Conservation (phyloP, 2,888 invertebrate species). For the Drosophila nr. perissopoda region DNA sequence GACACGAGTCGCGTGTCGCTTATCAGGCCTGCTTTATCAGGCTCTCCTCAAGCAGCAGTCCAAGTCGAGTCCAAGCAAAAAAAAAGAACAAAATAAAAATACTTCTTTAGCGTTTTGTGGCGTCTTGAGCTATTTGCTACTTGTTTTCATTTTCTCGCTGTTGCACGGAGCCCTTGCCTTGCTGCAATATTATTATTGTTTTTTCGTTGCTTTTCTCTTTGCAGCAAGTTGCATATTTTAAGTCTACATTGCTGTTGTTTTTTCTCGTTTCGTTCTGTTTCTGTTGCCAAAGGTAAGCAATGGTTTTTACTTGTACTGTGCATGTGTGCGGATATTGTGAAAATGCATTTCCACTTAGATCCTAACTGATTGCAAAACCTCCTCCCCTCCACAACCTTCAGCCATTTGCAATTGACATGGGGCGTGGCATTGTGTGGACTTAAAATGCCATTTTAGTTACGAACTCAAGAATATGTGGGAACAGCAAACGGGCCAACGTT, state of each 20-base stretch:
- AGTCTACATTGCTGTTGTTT: slow-evolving; percentile 55
- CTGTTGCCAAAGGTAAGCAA: slow-evolving; percentile 14
- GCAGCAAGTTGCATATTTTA: slow-evolving; percentile 72
- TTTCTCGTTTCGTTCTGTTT: slow-evolving; percentile 19
- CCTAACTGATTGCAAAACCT: slow-evolving; percentile 61
- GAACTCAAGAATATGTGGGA: slow-evolving; percentile 26
- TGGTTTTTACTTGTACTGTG: slow-evolving; percentile 12
- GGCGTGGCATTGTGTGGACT: slow-evolving; percentile 62
- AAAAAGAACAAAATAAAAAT: slow-evolving; percentile 22
- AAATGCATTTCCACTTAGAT: slow-evolving; percentile 80
- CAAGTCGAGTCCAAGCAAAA: slow-evolving; percentile 8
- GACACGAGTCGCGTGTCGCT: slow-evolving; percentile 76
- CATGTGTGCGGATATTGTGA: slow-evolving; percentile 73
- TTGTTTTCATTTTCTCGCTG: slow-evolving; percentile 65
- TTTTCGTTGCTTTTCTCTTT: slow-evolving; percentile 2
- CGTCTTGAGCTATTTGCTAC: slow-evolving; percentile 77
- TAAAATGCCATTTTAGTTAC: slow-evolving; percentile 58
- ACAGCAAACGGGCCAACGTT: slow-evolving; percentile 19
- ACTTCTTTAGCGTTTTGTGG: slow-evolving; percentile 75
- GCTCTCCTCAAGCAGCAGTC: slow-evolving; percentile 29
- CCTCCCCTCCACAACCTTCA: background rate
- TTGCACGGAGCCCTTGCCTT: slow-evolving; percentile 39
- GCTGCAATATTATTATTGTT: slow-evolving; percentile 67
- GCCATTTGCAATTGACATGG: slow-evolving; percentile 59
- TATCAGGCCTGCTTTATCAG: slow-evolving; percentile 71